Conservation (phyloP, 2,888 invertebrate species). For the Pristionchus exspectatus region DNA sequence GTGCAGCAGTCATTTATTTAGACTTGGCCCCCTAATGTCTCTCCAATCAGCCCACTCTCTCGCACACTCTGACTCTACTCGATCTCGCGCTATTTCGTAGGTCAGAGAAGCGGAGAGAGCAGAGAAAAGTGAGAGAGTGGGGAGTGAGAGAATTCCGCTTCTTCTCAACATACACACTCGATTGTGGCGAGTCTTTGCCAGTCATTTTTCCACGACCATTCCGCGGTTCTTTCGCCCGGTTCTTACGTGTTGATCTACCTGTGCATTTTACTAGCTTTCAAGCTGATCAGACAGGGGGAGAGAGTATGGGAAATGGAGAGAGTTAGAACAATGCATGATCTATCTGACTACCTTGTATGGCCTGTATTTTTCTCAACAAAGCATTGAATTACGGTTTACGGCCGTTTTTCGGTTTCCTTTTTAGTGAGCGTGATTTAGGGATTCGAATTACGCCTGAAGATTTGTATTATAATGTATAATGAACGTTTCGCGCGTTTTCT, state of each 20-base stretch:
- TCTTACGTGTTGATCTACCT: neutral
- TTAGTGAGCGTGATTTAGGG: too few species aligned
- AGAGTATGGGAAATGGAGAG: neutral
- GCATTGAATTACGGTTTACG: neutral
- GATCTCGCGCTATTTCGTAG: neutral
- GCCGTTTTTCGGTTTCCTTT: neutral
- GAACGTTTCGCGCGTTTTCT: too few species aligned
- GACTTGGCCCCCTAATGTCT: neutral
- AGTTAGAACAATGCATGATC: neutral
- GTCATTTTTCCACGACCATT: neutral
- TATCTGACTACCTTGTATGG: too few species aligned
- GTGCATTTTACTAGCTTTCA: neutral
- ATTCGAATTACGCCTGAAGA: too few species aligned
- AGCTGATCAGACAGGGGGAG: neutral
- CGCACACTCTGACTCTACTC: constrained; percentile 17
- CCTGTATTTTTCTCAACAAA: neutral
- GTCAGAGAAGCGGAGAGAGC: too few species aligned
- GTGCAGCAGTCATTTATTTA: constrained; percentile 47
- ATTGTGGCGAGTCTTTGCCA: neutral
- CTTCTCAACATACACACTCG: neutral
- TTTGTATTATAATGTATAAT: too few species aligned
- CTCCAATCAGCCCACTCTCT: neutral
- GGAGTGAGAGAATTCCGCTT: neutral
- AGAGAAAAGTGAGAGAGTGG: too few species aligned
- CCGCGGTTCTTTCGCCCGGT: neutral